Base-by-base conservation (phyloP, 2,113 vertebrate genomes). In the Nyctereutes procyonoides region DNA sequence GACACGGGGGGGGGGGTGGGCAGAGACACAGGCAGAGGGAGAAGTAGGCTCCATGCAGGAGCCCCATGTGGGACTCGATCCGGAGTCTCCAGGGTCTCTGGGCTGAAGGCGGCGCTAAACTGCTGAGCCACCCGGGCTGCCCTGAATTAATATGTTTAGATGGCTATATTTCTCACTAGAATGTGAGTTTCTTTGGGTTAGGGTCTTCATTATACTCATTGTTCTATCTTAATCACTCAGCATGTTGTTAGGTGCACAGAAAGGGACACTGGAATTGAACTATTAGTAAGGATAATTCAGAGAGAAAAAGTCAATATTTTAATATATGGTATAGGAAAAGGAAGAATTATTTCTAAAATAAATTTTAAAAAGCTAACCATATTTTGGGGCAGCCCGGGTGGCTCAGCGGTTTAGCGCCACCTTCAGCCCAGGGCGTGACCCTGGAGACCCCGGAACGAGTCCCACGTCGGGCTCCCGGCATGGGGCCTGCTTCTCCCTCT, bases 1-100 rank as follows among this genome's bases (percentile, higher is more conserved):
- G 43, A 43, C 43, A 43, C 1, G 43, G 0, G 43, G 7, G 43
- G 7, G 43, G 0, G 43, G 7, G n/a, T n/a, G n/a, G 43, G 43
- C 43, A 43, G 6, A 43, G 43, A 43, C 43, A 43, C 43, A 43
- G 43, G 43, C 43, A 43, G 43, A 43, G 43, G 43, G 43, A 43
- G 43, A 43, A 43, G 43, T 1, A 43, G 43, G 43, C 43, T 8
- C 43, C 43, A 43, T 43, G 43, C 43, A 43, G 43, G 43, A 43
- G 6, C 43, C 43, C 43, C 5, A 43, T 1, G 43, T 43, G 43
- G 43, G 43, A 43, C 43, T 43, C 43, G 6, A 43, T 43, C 43
- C 7, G 1, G 43, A 8, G 7, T 43, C 43, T 43, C 43, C 43
- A 43, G 43, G 43, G 43, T 43, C 43, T 7, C 7, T 7, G 43